phyloP scores from a whole-genome alignment of 2,113 vertebrate genomes.

The Penelope pileata region DNA sequence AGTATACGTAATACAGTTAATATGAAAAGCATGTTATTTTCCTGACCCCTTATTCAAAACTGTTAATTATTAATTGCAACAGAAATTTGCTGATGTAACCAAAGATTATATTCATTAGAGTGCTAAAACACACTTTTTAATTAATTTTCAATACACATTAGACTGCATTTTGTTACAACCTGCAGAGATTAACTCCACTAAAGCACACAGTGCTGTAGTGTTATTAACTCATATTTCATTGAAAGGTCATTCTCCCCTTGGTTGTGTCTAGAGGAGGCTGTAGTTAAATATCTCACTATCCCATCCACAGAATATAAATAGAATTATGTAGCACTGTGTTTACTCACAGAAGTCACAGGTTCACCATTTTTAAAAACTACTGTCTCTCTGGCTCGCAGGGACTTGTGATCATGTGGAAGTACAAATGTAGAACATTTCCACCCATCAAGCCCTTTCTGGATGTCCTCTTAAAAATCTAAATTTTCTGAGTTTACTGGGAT shows the following conservation, averaged over 20 bases:
- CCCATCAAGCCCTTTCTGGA: neutral
- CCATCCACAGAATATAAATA: constrained; percentile 31
- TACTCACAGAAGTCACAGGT: neutral
- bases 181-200: constrained; percentile 40
- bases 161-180: constrained; percentile 54
- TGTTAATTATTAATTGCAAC: constrained; percentile 63
- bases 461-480: neutral
- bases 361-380: neutral
- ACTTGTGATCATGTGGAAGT: neutral
- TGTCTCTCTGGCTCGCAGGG: neutral
- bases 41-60: constrained; percentile 32
- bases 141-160: constrained; percentile 72
- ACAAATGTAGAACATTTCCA: neutral
- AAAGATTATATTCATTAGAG: constrained; percentile 46
- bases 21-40: neutral
- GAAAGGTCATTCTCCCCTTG: constrained; percentile 63
- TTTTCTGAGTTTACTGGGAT: neutral
- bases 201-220: constrained; percentile 18
- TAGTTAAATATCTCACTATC: constrained; percentile 36
- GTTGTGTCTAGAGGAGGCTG: constrained; percentile 28
- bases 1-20: neutral
- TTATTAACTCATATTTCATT: constrained; percentile 72
- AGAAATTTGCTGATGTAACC: constrained; percentile 51
- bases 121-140: constrained; percentile 39
- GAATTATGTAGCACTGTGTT: neutral